Conservation (phyloP, 2,797 vertebrate species). For the Eleutherodactylus coqui region DNA sequence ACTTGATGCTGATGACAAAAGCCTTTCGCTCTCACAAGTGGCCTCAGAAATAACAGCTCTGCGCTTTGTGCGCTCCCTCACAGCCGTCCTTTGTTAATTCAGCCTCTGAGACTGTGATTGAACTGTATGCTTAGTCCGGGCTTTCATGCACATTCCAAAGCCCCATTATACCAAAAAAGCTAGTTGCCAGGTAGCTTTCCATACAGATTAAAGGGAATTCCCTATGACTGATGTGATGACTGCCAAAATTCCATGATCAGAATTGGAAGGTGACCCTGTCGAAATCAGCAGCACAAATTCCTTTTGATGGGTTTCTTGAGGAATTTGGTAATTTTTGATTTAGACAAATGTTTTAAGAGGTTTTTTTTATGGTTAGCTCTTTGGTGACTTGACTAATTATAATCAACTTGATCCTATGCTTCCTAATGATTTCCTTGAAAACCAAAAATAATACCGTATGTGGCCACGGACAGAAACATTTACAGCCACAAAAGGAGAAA, state of each 20-base stretch:
- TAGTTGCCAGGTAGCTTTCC: conserved; percentile 26
- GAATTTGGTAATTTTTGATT: neutral
- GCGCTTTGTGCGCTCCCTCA: neutral
- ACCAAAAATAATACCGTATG: neutral
- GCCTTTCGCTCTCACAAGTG: neutral
- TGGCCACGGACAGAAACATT: neutral
- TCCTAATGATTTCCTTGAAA: conserved; percentile 11
- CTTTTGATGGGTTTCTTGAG: conserved; percentile 18
- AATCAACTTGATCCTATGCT: conserved; percentile 1
- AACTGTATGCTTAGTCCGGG: conserved; percentile 1
- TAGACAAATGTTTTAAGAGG: conserved; percentile 24
- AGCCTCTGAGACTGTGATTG: conserved; percentile 23
- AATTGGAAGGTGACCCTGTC: conserved; percentile 20
- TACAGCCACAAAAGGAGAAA: neutral
- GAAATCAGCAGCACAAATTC: neutral
- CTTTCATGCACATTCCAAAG: conserved; percentile 36
- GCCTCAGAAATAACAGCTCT: neutral
- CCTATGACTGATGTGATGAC: conserved; percentile 2
- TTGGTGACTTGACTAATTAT: neutral
- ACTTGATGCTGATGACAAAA: conserved; percentile 12
- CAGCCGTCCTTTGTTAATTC: conserved; percentile 18
- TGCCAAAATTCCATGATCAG: conserved; percentile 4
- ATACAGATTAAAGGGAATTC: conserved; percentile 33
- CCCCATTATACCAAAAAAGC: conserved; percentile 29
- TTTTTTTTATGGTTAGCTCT: neutral